A percentile compares a stretch with the other conserved stretches of the same genome.
These are phyloP conservation scores for Hetaerina titia DNA, from an alignment of 2,888 invertebrate genomes.

Conservation along the genomic window DNA sequence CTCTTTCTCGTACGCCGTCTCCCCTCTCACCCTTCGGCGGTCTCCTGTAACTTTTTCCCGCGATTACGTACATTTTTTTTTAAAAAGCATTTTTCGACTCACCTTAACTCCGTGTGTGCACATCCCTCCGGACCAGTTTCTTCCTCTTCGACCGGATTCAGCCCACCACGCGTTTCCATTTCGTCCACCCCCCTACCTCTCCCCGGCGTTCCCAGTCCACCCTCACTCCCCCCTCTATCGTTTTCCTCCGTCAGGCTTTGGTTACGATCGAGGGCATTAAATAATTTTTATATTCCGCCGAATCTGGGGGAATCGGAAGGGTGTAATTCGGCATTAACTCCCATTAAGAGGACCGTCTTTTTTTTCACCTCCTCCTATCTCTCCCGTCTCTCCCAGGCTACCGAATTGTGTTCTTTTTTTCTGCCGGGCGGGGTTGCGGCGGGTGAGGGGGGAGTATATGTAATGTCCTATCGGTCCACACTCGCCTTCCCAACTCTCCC, in stretches of 20 bases:
- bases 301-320: slow-evolving; percentile 39
- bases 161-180: background rate
- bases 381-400: background rate
- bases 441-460: background rate
- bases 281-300: slow-evolving; percentile 44
- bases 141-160: background rate
- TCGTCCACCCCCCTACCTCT: background rate
- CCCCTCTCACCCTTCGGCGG: background rate
- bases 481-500: background rate
- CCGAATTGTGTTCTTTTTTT: background rate
- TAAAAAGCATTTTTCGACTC: background rate
- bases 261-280: slow-evolving; percentile 16
- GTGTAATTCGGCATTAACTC: slow-evolving; percentile 51
- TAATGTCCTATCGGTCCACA: background rate
- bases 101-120: slow-evolving; percentile 13
- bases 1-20: background rate
- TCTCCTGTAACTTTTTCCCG: background rate
- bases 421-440: background rate
- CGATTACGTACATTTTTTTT: background rate
- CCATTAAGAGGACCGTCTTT: slow-evolving; percentile 26
- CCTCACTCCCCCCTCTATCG: background rate
- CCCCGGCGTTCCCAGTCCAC: background rate
- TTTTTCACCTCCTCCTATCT: background rate
- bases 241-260: slow-evolving; percentile 21
- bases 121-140: background rate